phyloP scores from a whole-genome alignment of 2,888 invertebrate species.

The Serrognathus titanus region DNA sequence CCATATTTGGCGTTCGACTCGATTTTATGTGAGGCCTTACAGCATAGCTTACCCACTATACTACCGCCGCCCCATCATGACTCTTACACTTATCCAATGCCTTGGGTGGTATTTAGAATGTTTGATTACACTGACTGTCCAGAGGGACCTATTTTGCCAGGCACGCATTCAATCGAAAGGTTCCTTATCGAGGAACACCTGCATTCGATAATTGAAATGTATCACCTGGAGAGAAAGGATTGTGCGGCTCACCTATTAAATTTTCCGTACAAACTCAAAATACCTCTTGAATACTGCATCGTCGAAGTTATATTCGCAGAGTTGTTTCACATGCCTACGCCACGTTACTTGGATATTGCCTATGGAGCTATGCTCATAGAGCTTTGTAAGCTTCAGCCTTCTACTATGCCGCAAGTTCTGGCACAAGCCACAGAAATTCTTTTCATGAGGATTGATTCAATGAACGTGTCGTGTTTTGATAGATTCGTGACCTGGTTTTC shows the following conservation, averaged over 20 bases:
- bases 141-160: slow-evolving; percentile 87
- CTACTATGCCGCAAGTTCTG: slow-evolving; percentile 94
- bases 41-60: slow-evolving; percentile 90
- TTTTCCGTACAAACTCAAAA: slow-evolving; percentile 89
- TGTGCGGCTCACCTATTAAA: slow-evolving; percentile 90
- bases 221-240: slow-evolving; percentile 86
- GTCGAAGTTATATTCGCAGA: slow-evolving; percentile 96
- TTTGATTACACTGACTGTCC: slow-evolving; percentile 99
- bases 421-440: slow-evolving; percentile 98
- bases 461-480: slow-evolving; percentile 97
- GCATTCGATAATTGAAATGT: slow-evolving; percentile 86
- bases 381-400: slow-evolving; percentile 93
- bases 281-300: slow-evolving; percentile 96
- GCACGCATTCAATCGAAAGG: slow-evolving; percentile 94
- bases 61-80: slow-evolving; percentile 92
- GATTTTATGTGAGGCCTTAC: slow-evolving; percentile 90
- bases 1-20: slow-evolving; percentile 96
- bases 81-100: slow-evolving; percentile 87
- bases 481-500: slow-evolving; percentile 97
- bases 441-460: slow-evolving; percentile 91
- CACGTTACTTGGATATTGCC: slow-evolving; percentile 85
- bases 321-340: slow-evolving; percentile 86
- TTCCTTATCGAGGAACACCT: slow-evolving; percentile 98
- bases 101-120: slow-evolving; percentile 90
- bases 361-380: slow-evolving; percentile 96